A percentile compares a stretch with the other conserved stretches of the same genome.
Evolutionary conservation across 2,113 vertebrate genomes (phyloP).

Genomic region (Phrynosoma blainvillii): DNA sequence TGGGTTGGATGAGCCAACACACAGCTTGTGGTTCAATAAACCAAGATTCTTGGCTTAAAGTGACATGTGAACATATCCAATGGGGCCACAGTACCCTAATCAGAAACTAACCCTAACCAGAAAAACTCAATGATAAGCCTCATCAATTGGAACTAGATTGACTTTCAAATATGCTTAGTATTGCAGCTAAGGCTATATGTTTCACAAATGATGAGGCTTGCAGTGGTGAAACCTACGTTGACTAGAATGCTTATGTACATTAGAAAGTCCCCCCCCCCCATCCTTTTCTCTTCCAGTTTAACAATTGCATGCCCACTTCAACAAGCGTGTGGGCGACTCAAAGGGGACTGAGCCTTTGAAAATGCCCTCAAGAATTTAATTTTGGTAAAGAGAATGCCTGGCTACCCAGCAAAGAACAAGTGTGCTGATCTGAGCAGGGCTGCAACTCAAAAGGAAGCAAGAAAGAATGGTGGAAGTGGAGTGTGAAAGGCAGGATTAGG

Average conservation of each 20-base stretch:
- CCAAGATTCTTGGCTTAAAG: neutral
- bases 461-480: constrained; percentile 47
- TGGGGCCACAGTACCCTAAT: neutral
- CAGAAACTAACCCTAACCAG: neutral
- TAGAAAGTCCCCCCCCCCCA: neutral
- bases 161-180: neutral
- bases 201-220: neutral
- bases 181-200: neutral
- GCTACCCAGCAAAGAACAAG: constrained; percentile 27
- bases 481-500: constrained; percentile 63
- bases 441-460: constrained; percentile 49
- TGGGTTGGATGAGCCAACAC: neutral
- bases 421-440: constrained; percentile 16
- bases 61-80: neutral
- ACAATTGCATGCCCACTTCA: neutral
- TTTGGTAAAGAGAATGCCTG: constrained; percentile 46
- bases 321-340: neutral
- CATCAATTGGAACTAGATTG: neutral
- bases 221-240: neutral
- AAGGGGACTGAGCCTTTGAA: neutral
- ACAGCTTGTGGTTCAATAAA: neutral
- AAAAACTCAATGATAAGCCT: neutral
- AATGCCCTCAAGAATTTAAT: constrained; percentile 20
- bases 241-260: neutral
- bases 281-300: neutral